Base-by-base conservation (phyloP, 2,888 invertebrate species). In the Drosophila bunnanda region DNA sequence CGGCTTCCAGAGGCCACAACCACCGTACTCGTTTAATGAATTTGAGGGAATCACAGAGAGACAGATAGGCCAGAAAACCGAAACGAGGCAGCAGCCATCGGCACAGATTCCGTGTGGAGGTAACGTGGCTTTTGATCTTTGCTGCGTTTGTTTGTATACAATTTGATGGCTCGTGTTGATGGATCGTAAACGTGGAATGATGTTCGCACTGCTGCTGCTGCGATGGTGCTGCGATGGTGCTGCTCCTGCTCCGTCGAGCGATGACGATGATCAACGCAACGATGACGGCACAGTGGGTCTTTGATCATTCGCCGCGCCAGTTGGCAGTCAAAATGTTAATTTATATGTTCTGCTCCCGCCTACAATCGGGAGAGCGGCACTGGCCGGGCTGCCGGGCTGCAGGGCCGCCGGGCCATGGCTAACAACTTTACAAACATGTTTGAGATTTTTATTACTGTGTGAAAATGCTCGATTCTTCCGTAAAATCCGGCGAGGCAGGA, bases 141-240 rank as follows among this genome's bases (percentile, higher is more conserved):
- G 88, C 67, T 83, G 83, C 80, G 88, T 91, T 86, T 91, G 91
- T 91, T 91, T 91, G 92, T 92, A 91, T 91, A 92, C 92, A 91
- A 90, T 89, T 91, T 92, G 92, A 91, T 92, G 91, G 91, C 88
- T 89, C 90, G 91, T 91, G 91, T 91, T 91, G 91, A 92, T 91
- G 90, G 91, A 91, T 90, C 89, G 87, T 85, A 90, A 90, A 86
- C 85, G 82, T 76, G 83, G 79, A 88, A 84, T 89, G 88, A 84
- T 83, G 89, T 89, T 83, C 77, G 65, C 85, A 67, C 70, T 83
- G 77, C 73, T 77, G 71, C 75, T 36, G n/a, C 55, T 59, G 20
- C 25, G 20, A 52, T 36, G n/a, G 43, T 59, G 20, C 25, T 28
- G 55, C 48, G n/a, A n/a, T 59, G 17, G 50, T 36, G 39, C 64